Conservation (phyloP, 2,113 vertebrate species). For the Clarias magur region DNA sequence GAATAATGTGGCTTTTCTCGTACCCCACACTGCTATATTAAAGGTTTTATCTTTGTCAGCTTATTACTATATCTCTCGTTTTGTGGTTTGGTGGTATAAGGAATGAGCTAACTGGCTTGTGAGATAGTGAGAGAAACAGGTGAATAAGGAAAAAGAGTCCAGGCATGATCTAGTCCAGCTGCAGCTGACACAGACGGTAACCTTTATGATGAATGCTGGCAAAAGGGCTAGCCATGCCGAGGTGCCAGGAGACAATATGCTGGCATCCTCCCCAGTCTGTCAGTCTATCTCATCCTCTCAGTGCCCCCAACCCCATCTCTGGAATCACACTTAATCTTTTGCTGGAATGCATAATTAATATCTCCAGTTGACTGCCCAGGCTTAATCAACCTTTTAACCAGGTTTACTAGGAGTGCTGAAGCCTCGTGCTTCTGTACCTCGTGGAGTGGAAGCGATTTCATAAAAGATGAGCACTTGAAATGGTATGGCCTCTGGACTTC, state of each 20-base stretch:
- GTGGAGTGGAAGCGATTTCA: too few relatives aligned
- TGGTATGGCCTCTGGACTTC: not conserved
- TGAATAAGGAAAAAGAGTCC: constrained; percentile 16
- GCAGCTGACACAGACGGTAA: constrained; percentile 51
- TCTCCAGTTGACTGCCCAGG: constrained; percentile 41
- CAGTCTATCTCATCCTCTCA: constrained; percentile 44
- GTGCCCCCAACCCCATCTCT: constrained; percentile 37
- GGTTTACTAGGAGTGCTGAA: constrained; percentile 26
- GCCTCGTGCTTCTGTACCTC: not conserved
- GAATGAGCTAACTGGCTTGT: not conserved
- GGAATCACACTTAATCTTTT: constrained; percentile 48
- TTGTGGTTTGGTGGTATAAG: constrained; percentile 19
- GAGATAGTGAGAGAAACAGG: constrained; percentile 2
- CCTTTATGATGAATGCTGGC: constrained; percentile 51
- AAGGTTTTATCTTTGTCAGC: not conserved
- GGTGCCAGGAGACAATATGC: constrained; percentile 49
- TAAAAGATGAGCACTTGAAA: not conserved
- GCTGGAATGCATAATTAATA: constrained; percentile 54
- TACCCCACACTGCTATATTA: not conserved
- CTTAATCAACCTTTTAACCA: constrained; percentile 52
- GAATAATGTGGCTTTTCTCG: not conserved
- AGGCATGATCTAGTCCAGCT: constrained; percentile 42
- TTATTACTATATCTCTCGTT: not conserved
- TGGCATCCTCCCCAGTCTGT: constrained; percentile 54
- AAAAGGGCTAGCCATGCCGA: constrained; percentile 41